Evolutionary conservation across 2,113 vertebrate species (phyloP), one percentile per base, ranked within the genome.

Genomic region (Atractosteus spatula): DNA sequence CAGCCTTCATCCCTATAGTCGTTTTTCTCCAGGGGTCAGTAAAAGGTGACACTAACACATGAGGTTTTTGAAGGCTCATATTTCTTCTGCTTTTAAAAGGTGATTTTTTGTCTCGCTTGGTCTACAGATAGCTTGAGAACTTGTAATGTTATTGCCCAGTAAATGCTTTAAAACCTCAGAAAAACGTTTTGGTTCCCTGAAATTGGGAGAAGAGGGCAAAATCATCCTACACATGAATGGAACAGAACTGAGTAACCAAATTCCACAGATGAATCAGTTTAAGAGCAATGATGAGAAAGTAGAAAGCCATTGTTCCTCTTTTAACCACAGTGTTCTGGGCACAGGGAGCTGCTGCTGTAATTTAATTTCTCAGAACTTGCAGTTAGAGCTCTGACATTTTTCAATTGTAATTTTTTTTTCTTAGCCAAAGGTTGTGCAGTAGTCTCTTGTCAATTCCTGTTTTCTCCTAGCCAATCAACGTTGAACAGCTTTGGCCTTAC

Each of bases 401-500:
- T 29, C 6, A 14, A 43, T 47, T 44, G 47, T 44, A 66, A 45
- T 14, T 12, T 7, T 10, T 65, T 65, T 42, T 42, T 1, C 13
- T 42, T 42, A 42, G 14, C 7, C 43, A 66, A 45, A 14, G 43
- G n/a, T 45, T 10, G 42, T 13, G 10, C 12, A 4, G 41, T 3
- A 64, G 29, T 41, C 8, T 2, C 13, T 8, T 64, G 16, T 64
- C 29, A 64, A 41, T 41, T 41, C 17, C 16, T 41, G 4, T 64
- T 64, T 17, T 3, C 3, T 29, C 29, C 29, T 29, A 13, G 61
- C n/a, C 61, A 7, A 17, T 51, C 17, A 78, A 81, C 3, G n/a
- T 17, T 54, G 7, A 64, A 42, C 79, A 78, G 78, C 78, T 78
- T 70, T 76, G 70, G 68, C 62, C 62, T 81, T 71, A 79, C 74